These are phyloP conservation scores for Stratiomys singularior DNA, from an alignment of 2,888 invertebrate species.

Conservation along the genomic window DNA sequence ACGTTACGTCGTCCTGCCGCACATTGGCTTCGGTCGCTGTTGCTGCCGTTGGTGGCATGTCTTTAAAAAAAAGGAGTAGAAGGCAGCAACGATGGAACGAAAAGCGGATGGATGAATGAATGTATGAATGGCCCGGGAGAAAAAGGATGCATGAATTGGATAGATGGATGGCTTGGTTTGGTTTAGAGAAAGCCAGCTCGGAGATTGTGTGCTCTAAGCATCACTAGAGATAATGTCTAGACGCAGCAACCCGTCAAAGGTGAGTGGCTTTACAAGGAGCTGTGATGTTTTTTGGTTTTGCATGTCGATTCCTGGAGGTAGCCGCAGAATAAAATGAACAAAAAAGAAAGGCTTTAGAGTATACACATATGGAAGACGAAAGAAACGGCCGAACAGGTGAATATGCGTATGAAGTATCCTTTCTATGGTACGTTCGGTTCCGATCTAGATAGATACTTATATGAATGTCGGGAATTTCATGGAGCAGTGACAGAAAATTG, in stretches of 20 bases:
- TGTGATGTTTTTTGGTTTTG: neutral
- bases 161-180: neutral
- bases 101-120: neutral
- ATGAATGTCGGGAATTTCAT: neutral
- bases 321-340: neutral
- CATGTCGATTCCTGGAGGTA: neutral
- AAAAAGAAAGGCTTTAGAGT: neutral
- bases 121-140: neutral
- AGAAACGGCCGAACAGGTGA: neutral
- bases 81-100: neutral
- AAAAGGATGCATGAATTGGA: neutral
- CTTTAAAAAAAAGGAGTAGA: neutral
- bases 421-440: neutral
- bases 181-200: neutral
- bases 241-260: constrained; percentile 38
- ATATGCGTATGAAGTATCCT: neutral
- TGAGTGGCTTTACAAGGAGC: constrained; percentile 34
- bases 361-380: neutral
- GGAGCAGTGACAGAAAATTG: neutral
- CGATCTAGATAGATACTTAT: neutral
- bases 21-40: neutral
- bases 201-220: constrained; percentile 13
- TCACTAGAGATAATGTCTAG: constrained; percentile 24
- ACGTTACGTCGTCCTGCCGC: neutral
- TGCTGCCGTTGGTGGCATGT: neutral